Evolutionary conservation across 2,113 vertebrate species (phyloP).

Genomic region (Eira barbara): DNA sequence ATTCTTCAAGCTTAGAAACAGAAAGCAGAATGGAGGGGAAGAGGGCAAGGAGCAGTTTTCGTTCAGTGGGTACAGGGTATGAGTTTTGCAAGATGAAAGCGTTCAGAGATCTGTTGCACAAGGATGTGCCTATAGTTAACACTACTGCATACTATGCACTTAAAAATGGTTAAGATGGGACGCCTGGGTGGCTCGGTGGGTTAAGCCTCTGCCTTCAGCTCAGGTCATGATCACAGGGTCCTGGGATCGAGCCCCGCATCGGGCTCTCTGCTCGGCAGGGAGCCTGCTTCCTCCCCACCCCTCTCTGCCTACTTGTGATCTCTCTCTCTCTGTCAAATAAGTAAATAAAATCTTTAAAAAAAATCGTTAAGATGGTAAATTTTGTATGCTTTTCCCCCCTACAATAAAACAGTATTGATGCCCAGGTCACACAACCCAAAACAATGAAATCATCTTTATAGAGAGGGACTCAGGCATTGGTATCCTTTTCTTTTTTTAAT

Average conservation of each 20-base stretch:
- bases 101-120: background rate
- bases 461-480: background rate
- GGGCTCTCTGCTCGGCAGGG: too few relatives aligned
- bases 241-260: too few relatives aligned
- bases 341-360: background rate
- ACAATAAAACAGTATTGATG: background rate
- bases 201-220: too few relatives aligned
- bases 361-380: background rate
- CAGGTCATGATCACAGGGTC: too few relatives aligned
- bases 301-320: too few relatives aligned
- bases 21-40: background rate
- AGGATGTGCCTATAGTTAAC: background rate
- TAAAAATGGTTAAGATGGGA: background rate
- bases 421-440: background rate
- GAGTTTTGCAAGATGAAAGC: background rate
- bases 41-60: background rate
- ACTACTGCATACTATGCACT: background rate
- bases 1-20: background rate
- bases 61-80: background rate
- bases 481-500: background rate
- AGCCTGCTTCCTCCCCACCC: too few relatives aligned
- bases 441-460: background rate
- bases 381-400: background rate
- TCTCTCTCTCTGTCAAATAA: too few relatives aligned
- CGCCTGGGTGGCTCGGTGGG: too few relatives aligned